Evolutionary conservation across 1,140 invertebrate genomes (phyloP), one percentile per base, ranked within the genome.

Genomic region (Tetraneura akinire): DNA sequence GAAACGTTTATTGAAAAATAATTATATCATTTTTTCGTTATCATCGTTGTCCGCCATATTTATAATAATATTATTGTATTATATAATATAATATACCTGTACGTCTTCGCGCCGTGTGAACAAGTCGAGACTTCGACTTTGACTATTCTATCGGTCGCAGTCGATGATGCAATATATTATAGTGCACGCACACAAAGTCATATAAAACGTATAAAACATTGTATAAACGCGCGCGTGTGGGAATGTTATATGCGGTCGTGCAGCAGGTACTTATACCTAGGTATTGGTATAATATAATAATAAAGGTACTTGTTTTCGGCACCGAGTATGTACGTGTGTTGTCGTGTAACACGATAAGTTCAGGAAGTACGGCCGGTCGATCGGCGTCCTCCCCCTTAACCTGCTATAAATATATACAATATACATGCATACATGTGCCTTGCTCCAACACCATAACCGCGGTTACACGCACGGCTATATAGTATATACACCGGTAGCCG

Each of bases 221-320:
- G 18, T 37, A n/a, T 4, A 29, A 18, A 13, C 10, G 29, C 11
- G 29, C 13, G 21, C 13, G 66, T 70, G 6, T 68, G 64, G 64
- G 37, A 49, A 49, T 21, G 66, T 29, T 70, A n/a, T n/a, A n/a
- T n/a, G 66, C 45, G 66, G 66, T 70, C 16, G 66, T 47, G 66
- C 13, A 23, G 37, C n/a, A 47, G 13, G 42, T n/a, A n/a, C n/a
- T n/a, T n/a, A n/a, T n/a, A n/a, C n/a, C n/a, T n/a, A n/a, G n/a
- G n/a, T n/a, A n/a, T n/a, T n/a, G n/a, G n/a, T n/a, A n/a, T n/a
- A n/a, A n/a, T n/a, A n/a, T n/a, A n/a, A n/a, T n/a, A n/a, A n/a
- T n/a, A n/a, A n/a, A n/a, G 64, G 32, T 32, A 66, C 62, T 66
- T n/a, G 66, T 68, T 68, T 68, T 68, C 66, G 66, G 66, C 66